These are phyloP conservation scores for Clivina fossor DNA, from an alignment of 2,888 invertebrate genomes.

Conservation along the genomic window DNA sequence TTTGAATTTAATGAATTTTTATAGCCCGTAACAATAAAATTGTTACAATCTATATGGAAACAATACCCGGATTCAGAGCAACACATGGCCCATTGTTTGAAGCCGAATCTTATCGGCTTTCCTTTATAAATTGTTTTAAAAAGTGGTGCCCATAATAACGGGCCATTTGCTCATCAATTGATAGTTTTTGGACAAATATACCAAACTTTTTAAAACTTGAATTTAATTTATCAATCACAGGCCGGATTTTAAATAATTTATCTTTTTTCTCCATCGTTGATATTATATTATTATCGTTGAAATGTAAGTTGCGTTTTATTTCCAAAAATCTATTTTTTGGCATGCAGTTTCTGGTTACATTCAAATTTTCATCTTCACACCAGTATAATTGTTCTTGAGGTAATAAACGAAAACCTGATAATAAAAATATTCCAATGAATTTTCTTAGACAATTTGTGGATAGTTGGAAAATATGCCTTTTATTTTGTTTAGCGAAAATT, in stretches of 20 bases:
- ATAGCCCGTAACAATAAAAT: too few relatives aligned
- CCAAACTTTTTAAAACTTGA: conserved; percentile 18
- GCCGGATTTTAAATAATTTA: conserved; percentile 22
- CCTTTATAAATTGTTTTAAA: conserved; percentile 17
- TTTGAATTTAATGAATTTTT: too few relatives aligned
- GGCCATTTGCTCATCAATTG: conserved; percentile 25
- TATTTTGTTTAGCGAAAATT: conserved; percentile 12
- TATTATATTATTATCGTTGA: conserved; percentile 15
- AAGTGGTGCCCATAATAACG: conserved; percentile 22
- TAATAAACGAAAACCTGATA: conserved; percentile 22
- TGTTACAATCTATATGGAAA: conserved; percentile 10
- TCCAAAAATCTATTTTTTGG: conserved; percentile 22
- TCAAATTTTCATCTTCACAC: conserved; percentile 28
- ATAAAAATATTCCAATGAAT: conserved; percentile 23
- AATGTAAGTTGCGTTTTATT: conserved; percentile 22
- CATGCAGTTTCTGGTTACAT: conserved; percentile 16
- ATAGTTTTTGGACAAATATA: conserved; percentile 12
- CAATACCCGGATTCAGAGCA: conserved; percentile 11
- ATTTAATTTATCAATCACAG: conserved; percentile 15
- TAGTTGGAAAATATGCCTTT: conserved; percentile 11
- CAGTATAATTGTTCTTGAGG: conserved; percentile 23
- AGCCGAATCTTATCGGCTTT: neutral
- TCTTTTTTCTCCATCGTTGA: conserved; percentile 15
- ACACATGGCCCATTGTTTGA: conserved; percentile 16
- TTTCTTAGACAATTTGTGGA: conserved; percentile 12